phyloP scores from a whole-genome alignment of 2,888 invertebrate species.

The Bellardia bayeri region DNA sequence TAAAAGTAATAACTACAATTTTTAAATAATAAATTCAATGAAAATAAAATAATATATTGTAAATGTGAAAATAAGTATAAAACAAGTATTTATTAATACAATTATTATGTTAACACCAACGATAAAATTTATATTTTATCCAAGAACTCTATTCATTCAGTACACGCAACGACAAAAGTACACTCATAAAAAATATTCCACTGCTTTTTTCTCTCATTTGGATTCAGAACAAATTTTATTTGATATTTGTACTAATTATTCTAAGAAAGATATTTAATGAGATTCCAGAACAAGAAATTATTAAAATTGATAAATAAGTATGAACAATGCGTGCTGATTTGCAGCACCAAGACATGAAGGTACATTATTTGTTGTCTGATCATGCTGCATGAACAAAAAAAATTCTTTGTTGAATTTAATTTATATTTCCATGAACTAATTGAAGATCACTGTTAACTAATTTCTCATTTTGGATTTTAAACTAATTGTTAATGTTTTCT shows the following conservation, averaged over 20 bases:
- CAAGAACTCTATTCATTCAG: conserved; percentile 48
- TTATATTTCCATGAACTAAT: neutral
- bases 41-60: conserved; percentile 30
- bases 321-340: conserved; percentile 28
- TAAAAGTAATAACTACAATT: conserved; percentile 23
- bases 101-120: conserved; percentile 58
- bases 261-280: conserved; percentile 5
- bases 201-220: neutral
- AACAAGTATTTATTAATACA: conserved; percentile 35
- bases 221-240: conserved; percentile 25
- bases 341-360: neutral
- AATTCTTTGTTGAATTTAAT: neutral
- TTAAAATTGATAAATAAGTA: conserved; percentile 13
- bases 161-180: conserved; percentile 44
- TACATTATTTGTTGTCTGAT: neutral
- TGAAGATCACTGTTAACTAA: neutral
- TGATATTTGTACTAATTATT: conserved; percentile 1
- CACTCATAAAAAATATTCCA: neutral
- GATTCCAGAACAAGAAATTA: conserved; percentile 17
- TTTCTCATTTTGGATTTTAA: neutral
- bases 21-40: conserved; percentile 40
- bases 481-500: too few relatives aligned
- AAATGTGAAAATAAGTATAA: conserved; percentile 21
- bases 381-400: neutral
- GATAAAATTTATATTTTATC: conserved; percentile 46